Base-by-base conservation (phyloP, 2,888 invertebrate species). In the Nysson spinosus region DNA sequence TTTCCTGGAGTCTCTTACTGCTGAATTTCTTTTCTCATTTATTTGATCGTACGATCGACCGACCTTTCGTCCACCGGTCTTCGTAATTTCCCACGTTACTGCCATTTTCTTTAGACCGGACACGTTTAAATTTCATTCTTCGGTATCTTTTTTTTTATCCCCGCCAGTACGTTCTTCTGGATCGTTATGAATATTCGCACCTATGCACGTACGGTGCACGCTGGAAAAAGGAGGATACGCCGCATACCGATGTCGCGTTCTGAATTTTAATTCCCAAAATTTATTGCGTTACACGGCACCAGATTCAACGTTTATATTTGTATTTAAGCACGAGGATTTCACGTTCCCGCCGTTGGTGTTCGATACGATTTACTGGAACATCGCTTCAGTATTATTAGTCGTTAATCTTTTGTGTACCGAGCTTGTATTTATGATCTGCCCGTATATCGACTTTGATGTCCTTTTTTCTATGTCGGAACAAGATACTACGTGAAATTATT, bases 101-200 rank as follows among this genome's bases (percentile, higher is more conserved):
- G 71, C 58, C 68, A 72, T 68, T 71, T 72, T 46, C 51, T 35
- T 28, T 26, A 35, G 28, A 39, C 40, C 70, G 72, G 74, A 77
- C 81, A 69, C 75, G 70, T 77, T 81, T 81, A 77, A 80, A 79
- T 75, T 60, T 69, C 49, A 30, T 26, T 20, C 46, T 24, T 51
- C 42, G 35, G 30, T 42, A n/a, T n/a, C 43, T 16, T 67, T 32
- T 11, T 47, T 57, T 44, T 72, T 65, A 58, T 39, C 37, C 39
- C 54, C 63, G 47, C 35, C n/a, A n/a, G n/a, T n/a, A 52, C 57
- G 56, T 55, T 52, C 67, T 54, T 57, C 63, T 37, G 35, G 20
- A 37, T 60, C 57, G 66, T 54, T 69, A 74, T 58, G 73, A 76
- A 69, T 73, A 73, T 70, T 67, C 75, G 63, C 75, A 65, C 62